Evolutionary conservation across 2,888 invertebrate genomes (phyloP).

Genomic region (Patella pellucida): DNA sequence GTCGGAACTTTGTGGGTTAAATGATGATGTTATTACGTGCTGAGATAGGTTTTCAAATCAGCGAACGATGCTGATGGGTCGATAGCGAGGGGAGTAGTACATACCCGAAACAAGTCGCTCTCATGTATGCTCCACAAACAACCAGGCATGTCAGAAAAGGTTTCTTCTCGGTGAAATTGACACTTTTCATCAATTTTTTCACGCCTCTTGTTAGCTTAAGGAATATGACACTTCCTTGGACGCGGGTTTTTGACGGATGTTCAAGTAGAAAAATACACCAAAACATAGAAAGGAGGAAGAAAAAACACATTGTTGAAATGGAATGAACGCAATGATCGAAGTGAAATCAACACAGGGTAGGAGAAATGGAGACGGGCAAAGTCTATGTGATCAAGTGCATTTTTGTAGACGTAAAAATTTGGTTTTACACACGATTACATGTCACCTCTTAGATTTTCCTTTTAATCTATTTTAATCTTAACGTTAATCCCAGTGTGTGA

Average conservation of each 20-base stretch:
- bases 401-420: too few relatives aligned
- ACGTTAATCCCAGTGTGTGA: too few relatives aligned
- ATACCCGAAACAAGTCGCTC: neutral
- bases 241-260: constrained; percentile 12
- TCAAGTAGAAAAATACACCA: constrained; percentile 2
- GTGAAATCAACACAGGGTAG: neutral
- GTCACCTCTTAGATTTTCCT: too few relatives aligned
- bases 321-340: neutral
- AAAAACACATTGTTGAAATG: neutral
- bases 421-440: too few relatives aligned
- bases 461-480: too few relatives aligned
- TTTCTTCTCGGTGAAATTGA: neutral
- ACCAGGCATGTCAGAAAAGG: neutral
- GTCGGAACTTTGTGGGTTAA: neutral
- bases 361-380: neutral
- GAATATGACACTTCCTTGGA: constrained; percentile 11
- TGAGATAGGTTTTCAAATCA: neutral
- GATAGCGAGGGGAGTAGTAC: neutral
- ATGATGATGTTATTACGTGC: constrained; percentile 5
- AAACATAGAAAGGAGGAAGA: neutral
- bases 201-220: constrained; percentile 5
- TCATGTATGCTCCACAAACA: neutral
- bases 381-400: too few relatives aligned
- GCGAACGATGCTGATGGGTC: neutral
- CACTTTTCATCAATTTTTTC: constrained; percentile 11